A percentile compares a stretch with the other conserved stretches of the same genome.
Conservation (phyloP, 2,113 vertebrate species). For the Hippocampus guttulatus region DNA sequence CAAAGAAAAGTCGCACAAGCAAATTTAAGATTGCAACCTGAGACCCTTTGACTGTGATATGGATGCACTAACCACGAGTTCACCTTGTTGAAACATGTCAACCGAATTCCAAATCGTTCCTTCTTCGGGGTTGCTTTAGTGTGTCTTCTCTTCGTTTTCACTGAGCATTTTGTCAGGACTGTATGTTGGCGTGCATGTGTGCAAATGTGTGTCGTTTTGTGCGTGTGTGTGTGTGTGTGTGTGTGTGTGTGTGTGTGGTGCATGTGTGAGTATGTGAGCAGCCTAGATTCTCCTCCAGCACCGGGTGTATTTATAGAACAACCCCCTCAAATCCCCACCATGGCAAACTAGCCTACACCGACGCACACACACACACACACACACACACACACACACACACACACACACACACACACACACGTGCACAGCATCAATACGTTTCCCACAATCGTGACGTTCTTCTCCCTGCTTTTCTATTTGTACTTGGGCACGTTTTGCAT, state of each 20-base stretch:
- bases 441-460: conserved; percentile 35
- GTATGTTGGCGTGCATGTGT: not conserved
- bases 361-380: conserved; percentile 15
- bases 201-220: not conserved
- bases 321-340: conserved; percentile 58
- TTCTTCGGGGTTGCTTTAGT: not conserved
- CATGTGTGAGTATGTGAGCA: conserved; percentile 39
- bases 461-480: not conserved
- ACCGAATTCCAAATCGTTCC: not conserved
- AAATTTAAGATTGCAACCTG: not conserved
- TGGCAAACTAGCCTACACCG: conserved; percentile 50
- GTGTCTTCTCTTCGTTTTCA: conserved; percentile 14
- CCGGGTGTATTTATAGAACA: conserved; percentile 62
- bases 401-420: conserved; percentile 8
- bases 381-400: conserved; percentile 30
- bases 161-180: conserved; percentile 18
- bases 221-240: not conserved
- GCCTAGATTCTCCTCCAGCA: conserved; percentile 62
- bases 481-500: not conserved
- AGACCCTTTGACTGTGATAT: not conserved
- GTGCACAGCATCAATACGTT: conserved; percentile 23
- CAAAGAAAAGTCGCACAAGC: not conserved
- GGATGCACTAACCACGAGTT: not conserved
- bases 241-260: conserved; percentile 28
- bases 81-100: not conserved